Evolutionary conservation across 2,113 vertebrate genomes (phyloP), one percentile per base, ranked within the genome.

Genomic region (Calidris pygmaea): DNA sequence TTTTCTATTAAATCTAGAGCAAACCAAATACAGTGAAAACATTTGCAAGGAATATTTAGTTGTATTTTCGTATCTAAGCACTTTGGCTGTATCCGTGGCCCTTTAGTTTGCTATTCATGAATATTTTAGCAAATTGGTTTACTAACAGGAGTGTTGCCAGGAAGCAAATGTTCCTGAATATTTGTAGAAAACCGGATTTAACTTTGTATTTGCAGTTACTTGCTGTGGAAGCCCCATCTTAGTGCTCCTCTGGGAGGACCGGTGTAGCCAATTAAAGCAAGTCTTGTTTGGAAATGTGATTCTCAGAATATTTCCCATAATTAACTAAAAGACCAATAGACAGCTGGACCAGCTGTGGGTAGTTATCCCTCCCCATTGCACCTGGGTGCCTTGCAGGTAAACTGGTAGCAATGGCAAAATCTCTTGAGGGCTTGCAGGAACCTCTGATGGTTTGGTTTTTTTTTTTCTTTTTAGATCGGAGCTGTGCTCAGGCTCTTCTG

Each of bases 111-210:
- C 75, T 88, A 4, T 73, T 95, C 75, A 62, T 96, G 58, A 96
- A 91, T 96, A 86, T 97, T 96, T 92, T 91, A 97, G 93, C 92
- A 96, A 91, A 93, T 88, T 79, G 88, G 55, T 88, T 94, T 96
- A 68, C 90, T 85, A 79, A 94, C 78, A 91, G 81, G 74, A 91
- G 34, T 27, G 35, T 62, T 93, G 95, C 95, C 92, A 90, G 67
- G 68, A 80, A 96, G 90, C 62, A 83, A 97, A 91, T 87, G 59
- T 80, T 93, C 85, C 89, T 55, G 85, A 65, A 68, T 93, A 74
- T 94, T 83, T 92, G 85, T 47, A 67, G 79, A 87, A 94, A 90
- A 70, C 18, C 13, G 8, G 71, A 60, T 94, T 92, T 88, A 83
- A 76, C 63, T 83, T 92, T 22, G 37, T 43, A 12, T 81, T 84